Percentiles rank a stretch among this genome's conserved stretches.
Conservation (phyloP, 2,888 invertebrate species). For the Phortica okadai region DNA sequence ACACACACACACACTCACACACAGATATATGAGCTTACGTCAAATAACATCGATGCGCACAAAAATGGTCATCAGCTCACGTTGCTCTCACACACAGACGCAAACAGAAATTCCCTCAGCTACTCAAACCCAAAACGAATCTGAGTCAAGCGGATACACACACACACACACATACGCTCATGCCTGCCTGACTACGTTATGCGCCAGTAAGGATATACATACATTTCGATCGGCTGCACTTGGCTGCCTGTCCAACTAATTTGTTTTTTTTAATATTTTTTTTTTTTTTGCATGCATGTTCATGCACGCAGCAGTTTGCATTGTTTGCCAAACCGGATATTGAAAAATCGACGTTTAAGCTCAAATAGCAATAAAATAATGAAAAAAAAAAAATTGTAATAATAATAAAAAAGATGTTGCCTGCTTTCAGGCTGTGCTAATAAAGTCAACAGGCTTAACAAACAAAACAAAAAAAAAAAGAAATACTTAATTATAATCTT, state of each 20-base stretch:
- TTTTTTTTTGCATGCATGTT: too few species aligned
- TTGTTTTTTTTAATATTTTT: too few species aligned
- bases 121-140: not conserved
- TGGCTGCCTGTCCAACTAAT: too few species aligned
- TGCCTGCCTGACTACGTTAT: not conserved
- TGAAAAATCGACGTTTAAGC: conserved; percentile 57
- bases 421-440: conserved; percentile 53
- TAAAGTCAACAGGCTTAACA: not conserved
- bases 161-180: not conserved
- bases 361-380: conserved; percentile 3
- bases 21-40: too few species aligned
- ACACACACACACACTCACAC: too few species aligned
- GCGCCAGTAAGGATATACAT: too few species aligned
- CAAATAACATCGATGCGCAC: too few species aligned
- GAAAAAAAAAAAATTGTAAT: conserved; percentile 3
- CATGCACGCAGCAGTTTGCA: too few species aligned
- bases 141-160: not conserved
- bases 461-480: not conserved
- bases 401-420: conserved; percentile 43
- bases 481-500: not conserved
- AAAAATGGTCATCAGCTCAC: not conserved
- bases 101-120: not conserved
- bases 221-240: too few species aligned
- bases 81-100: not conserved
- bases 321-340: conserved; percentile 54